These are phyloP conservation scores for Drosophila jambulina DNA, from an alignment of 1,140 invertebrate genomes.

Conservation along the genomic window DNA sequence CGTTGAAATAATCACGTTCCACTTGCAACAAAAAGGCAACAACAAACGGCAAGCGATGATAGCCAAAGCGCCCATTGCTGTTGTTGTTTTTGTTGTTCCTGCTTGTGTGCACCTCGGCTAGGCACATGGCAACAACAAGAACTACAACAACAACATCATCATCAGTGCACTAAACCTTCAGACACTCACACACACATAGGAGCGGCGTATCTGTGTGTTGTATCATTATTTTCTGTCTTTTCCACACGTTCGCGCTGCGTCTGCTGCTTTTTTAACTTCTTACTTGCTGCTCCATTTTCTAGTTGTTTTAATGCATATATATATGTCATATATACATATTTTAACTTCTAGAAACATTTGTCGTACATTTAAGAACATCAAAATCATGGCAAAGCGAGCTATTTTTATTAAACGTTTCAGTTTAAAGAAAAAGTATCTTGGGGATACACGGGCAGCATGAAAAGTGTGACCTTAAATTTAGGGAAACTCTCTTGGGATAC, in stretches of 20 bases:
- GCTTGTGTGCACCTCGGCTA: slow-evolving; percentile 20
- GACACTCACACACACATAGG: slow-evolving; percentile 40
- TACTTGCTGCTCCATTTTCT: slow-evolving; percentile 23
- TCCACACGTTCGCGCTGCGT: slow-evolving; percentile 44
- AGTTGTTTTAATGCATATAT: slow-evolving; percentile 12
- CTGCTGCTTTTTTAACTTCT: slow-evolving; percentile 27
- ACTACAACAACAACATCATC: slow-evolving; percentile 45
- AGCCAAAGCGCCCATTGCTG: slow-evolving; percentile 48
- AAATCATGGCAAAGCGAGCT: not conserved
- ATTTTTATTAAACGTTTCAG: not conserved
- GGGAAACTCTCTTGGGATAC: not conserved
- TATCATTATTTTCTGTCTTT: slow-evolving; percentile 41
- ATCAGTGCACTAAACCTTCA: slow-evolving; percentile 66
- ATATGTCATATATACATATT: slow-evolving; percentile 1
- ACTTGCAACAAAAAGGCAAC: slow-evolving; percentile 70
- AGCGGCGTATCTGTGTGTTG: slow-evolving; percentile 24
- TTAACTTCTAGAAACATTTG: slow-evolving; percentile 17
- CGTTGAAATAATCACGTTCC: slow-evolving; percentile 77
- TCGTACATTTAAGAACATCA: slow-evolving; percentile 5
- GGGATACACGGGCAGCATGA: not conserved
- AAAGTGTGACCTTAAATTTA: not conserved
- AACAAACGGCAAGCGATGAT: slow-evolving; percentile 48
- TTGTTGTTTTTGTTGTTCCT: slow-evolving; percentile 23
- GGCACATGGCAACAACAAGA: slow-evolving; percentile 51
- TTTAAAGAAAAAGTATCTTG: not conserved